phyloP scores from a whole-genome alignment of 1,140 invertebrate genomes.

The Drosophila melanica region DNA sequence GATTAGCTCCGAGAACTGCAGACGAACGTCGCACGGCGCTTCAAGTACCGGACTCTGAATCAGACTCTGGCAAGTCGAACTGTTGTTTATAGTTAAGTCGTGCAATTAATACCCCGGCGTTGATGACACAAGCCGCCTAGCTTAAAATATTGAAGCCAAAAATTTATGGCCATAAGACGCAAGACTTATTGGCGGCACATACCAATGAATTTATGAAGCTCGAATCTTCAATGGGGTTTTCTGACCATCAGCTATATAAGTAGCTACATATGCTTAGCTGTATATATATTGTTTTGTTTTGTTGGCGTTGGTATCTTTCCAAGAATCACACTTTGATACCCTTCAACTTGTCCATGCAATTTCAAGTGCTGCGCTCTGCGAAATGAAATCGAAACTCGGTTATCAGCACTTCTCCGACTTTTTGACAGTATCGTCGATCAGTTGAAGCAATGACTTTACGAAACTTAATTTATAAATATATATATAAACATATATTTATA shows the following conservation, averaged over 20 bases:
- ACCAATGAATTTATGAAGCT: slow-evolving; percentile 57
- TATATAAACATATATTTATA: slow-evolving; percentile 14
- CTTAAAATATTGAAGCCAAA: slow-evolving; percentile 52
- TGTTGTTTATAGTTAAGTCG: slow-evolving; percentile 27
- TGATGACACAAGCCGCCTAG: slow-evolving; percentile 68
- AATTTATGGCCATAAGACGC: slow-evolving; percentile 69
- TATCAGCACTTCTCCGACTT: slow-evolving; percentile 63
- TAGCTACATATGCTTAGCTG: slow-evolving; percentile 1
- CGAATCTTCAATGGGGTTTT: slow-evolving; percentile 27
- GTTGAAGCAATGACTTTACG: slow-evolving; percentile 54
- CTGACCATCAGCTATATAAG: slow-evolving; percentile 46
- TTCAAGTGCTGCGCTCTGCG: slow-evolving; percentile 52
- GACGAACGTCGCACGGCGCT: slow-evolving; percentile 13
- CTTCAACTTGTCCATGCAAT: slow-evolving; percentile 63
- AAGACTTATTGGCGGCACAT: slow-evolving; percentile 69
- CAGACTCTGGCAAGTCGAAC: slow-evolving; percentile 5
- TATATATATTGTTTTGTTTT: slow-evolving; percentile 9
- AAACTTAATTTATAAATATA: slow-evolving; percentile 74
- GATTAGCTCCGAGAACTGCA: slow-evolving; percentile 22
- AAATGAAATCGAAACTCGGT: slow-evolving; percentile 46
- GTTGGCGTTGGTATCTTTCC: slow-evolving; percentile 43
- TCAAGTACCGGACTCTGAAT: not conserved
- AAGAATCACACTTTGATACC: slow-evolving; percentile 53
- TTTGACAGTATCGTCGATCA: slow-evolving; percentile 75
- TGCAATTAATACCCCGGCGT: slow-evolving; percentile 66